phyloP scores from a whole-genome alignment of 1,140 invertebrate species.

The Paraescarpia echinospica region DNA sequence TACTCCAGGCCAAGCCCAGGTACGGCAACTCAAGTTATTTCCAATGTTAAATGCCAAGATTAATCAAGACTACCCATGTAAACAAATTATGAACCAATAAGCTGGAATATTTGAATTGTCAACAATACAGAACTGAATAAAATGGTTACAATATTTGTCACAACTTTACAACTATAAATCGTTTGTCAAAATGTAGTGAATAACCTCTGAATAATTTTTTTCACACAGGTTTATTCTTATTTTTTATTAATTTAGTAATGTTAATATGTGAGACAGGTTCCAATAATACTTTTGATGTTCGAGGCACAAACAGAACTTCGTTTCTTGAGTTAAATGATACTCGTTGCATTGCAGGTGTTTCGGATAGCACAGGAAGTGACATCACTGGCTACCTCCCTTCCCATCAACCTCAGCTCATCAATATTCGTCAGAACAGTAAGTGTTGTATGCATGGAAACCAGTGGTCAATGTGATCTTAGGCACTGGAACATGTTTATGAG shows the following conservation, averaged over 20 bases:
- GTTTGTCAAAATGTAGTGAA: neutral
- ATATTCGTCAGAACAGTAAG: conserved; percentile 34
- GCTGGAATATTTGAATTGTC: too few relatives aligned
- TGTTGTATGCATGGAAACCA: neutral
- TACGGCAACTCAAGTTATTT: neutral
- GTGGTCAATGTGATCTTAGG: too few relatives aligned
- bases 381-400: conserved; percentile 31
- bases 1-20: neutral
- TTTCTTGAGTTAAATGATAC: neutral
- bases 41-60: too few relatives aligned
- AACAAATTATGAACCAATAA: too few relatives aligned
- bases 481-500: too few relatives aligned
- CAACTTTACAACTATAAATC: neutral
- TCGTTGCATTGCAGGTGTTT: conserved; percentile 29
- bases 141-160: neutral
- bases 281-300: too few relatives aligned
- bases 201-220: neutral
- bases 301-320: neutral
- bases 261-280: conserved; percentile 28
- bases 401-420: conserved; percentile 32
- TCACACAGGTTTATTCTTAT: neutral
- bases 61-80: too few relatives aligned
- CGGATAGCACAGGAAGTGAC: conserved; percentile 34
- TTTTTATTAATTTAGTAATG: too few relatives aligned
- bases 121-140: neutral